Conservation (phyloP, 2,888 invertebrate genomes). For the Tenthredo scrophulariae region DNA sequence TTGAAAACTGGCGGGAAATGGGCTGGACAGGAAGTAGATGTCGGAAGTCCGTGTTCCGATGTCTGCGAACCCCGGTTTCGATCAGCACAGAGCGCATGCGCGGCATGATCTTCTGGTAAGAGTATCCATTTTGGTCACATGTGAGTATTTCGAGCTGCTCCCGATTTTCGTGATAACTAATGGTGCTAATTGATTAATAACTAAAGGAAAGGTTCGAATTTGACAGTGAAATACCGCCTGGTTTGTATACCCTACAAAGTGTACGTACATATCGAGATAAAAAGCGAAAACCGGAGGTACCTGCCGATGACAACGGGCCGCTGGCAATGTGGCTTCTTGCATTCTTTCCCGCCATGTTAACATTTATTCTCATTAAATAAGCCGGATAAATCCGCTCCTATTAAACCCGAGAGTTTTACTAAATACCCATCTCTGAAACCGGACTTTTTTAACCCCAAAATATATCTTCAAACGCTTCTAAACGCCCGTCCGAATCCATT, state of each 20-base stretch:
- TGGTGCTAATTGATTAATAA: slow-evolving; percentile 66
- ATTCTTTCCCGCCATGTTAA: slow-evolving; percentile 80
- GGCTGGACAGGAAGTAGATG: slow-evolving; percentile 53
- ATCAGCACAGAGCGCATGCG: slow-evolving; percentile 85
- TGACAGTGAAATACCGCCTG: slow-evolving; percentile 62
- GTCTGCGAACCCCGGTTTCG: slow-evolving; percentile 72
- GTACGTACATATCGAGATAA: slow-evolving; percentile 53
- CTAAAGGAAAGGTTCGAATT: slow-evolving; percentile 61
- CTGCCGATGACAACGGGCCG: slow-evolving; percentile 67
- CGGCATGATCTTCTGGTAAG: slow-evolving; percentile 89
- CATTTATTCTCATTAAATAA: slow-evolving; percentile 64
- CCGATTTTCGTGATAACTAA: slow-evolving; percentile 71
- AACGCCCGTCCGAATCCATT: slow-evolving; percentile 56
- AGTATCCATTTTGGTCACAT: slow-evolving; percentile 94
- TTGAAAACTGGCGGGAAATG: slow-evolving; percentile 46
- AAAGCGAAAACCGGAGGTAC: slow-evolving; percentile 46
- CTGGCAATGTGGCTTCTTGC: slow-evolving; percentile 69
- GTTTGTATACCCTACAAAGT: slow-evolving; percentile 56
- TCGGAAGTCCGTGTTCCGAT: slow-evolving; percentile 70
- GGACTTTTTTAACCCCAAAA: not conserved
- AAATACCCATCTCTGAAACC: not conserved
- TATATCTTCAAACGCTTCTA: not conserved
- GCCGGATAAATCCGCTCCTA: not conserved
- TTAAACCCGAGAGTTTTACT: not conserved
- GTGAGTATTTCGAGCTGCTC: slow-evolving; percentile 84